These are phyloP conservation scores for Delia radicum DNA, from an alignment of 1,140 invertebrate species.

Conservation along the genomic window DNA sequence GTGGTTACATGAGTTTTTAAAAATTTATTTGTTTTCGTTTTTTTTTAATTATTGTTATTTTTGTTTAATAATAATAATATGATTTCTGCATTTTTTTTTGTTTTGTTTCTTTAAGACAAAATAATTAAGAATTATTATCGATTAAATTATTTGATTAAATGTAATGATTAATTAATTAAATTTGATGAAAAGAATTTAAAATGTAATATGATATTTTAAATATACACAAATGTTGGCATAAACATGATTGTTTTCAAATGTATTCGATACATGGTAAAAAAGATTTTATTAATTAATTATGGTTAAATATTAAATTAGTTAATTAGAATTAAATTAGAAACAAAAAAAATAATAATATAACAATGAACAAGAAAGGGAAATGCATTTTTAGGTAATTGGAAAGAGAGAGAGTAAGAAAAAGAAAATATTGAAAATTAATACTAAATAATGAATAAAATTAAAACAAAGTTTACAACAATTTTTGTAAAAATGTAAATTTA, in stretches of 20 bases:
- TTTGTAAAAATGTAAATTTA: neutral
- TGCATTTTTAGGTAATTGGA: neutral
- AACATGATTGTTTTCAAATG: neutral
- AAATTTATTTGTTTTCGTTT: slow-evolving; percentile 17
- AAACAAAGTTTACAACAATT: neutral
- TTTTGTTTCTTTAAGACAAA: neutral
- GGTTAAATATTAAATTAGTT: neutral
- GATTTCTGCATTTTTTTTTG: neutral
- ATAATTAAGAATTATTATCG: neutral
- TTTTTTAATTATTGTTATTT: slow-evolving; percentile 15
- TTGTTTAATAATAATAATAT: slow-evolving; percentile 7
- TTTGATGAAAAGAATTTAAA: slow-evolving; percentile 5
- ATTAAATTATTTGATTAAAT: slow-evolving; percentile 17
- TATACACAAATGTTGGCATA: neutral
- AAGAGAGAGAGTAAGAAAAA: neutral
- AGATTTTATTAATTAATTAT: neutral
- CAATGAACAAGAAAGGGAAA: neutral
- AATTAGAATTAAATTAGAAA: neutral
- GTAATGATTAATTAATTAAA: neutral
- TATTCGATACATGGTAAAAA: slow-evolving; percentile 13
- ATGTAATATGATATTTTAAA: neutral
- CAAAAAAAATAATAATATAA: neutral
- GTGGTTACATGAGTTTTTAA: slow-evolving; percentile 21
- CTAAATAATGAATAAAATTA: neutral
- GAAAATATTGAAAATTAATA: neutral